Base-by-base conservation (phyloP, 2,888 invertebrate species). In the Hyles lineata region DNA sequence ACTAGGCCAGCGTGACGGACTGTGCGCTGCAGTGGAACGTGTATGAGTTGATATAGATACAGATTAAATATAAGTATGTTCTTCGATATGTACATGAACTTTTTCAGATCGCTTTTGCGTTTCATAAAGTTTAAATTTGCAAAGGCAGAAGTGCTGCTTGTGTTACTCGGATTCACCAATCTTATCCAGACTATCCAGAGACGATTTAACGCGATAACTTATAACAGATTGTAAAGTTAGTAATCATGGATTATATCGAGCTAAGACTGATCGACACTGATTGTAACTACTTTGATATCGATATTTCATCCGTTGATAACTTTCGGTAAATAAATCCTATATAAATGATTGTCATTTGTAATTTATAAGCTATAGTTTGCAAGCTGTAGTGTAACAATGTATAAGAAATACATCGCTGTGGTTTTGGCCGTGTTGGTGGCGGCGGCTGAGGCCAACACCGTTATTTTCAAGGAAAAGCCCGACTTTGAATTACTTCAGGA, bases 231-330 rank as follows among this genome's bases (percentile, higher is more conserved):
- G 79, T 78, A 80, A 82, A 79, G 82, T 83, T 74, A 85, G 84
- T 82, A 86, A 89, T 88, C 86, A 87, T 81, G 86, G 11, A 89
- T 88, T 76, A 83, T 67, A 84, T 86, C 85, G 70, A 75, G 72
- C 72, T 74, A 70, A 70, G 58, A 74, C 70, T 79, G 80, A 87
- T 87, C 87, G 73, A 71, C 81, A 80, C 76, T 87, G 86, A 88
- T 89, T 87, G 74, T 83, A 81, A 79, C 74, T 74, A 77, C 72
- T 73, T 60, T 76, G 83, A 83, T 85, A 85, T 80, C 76, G 76
- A 73, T 80, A 76, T 79, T 78, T 76, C 32, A 79, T 83, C 80
- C 78, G 77, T 58, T 73, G 61, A 84, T 87, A 89, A 89, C 89
- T 76, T 11, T 72, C 23, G 67, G 74, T 43, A 43, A 43, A 15